Evolutionary conservation across 2,888 invertebrate genomes (phyloP), one percentile per base, ranked within the genome.

Genomic region (Lottia scabra): DNA sequence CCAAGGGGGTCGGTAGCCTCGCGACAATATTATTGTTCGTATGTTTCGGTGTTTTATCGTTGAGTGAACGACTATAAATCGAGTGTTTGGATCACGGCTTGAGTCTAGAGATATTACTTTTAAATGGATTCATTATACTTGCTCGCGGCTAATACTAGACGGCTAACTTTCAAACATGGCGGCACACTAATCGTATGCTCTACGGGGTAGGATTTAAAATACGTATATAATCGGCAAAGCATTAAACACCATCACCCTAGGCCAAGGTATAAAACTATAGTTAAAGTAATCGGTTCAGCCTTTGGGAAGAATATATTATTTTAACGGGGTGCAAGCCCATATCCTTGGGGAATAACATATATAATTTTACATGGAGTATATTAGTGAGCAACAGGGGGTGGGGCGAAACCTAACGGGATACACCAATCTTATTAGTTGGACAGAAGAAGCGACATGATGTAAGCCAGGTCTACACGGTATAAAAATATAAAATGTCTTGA

Each of bases 11-110:
- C 56, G 10, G 19, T 19, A 56, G 56, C 56, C 56, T 56, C 56
- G 56, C 56, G 56, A 56, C 56, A 56, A 56, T 56, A 56, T 56
- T 56, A 56, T 56, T 56, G 56, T 56, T 56, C 56, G 19, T 56
- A 23, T 56, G 56, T 56, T 56, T 56, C 23, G 56, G 56, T 56
- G 56, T 56, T 23, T 56, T 56, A 56, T 56, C 56, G 56, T 56
- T 56, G 56, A 56, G 56, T 56, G 56, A 56, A 56, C 23, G 56
- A 13, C 56, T 56, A 23, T 56, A 23, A 2, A 23, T 56, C 10
- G 56, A 56, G 56, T 56, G 56, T 56, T 56, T 56, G 23, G 56
- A 56, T 56, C 19, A 10, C 23, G 56, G 56, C 56, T 23, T 23
- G 56, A 23, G 56, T 19, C 19, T 23, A 56, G 56, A 23, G 19